phyloP scores from a whole-genome alignment of 2,797 vertebrate species.

The Vespertilio murinus region DNA sequence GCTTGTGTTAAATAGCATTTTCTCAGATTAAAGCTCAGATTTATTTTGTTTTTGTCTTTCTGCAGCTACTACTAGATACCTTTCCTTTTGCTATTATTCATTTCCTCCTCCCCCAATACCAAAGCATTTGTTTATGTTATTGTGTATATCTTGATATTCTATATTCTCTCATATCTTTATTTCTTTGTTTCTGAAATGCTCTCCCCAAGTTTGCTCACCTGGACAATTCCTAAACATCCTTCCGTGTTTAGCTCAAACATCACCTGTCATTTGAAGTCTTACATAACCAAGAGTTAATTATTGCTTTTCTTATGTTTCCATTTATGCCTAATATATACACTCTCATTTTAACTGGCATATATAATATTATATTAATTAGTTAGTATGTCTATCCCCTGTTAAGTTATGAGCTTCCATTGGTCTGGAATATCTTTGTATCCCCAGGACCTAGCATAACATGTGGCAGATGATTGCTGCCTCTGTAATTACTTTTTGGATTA shows the following conservation, averaged over 20 bases:
- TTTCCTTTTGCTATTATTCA: neutral
- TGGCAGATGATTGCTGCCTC: neutral
- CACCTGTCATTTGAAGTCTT: neutral
- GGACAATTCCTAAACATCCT: conserved; percentile 35
- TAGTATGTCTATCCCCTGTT: neutral
- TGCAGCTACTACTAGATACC: neutral
- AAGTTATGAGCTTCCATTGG: conserved; percentile 13
- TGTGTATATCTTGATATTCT: neutral
- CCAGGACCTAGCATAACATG: neutral
- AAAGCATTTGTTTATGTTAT: neutral
- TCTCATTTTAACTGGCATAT: neutral
- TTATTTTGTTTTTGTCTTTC: conserved; percentile 4
- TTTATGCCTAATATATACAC: neutral
- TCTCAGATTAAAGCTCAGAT: conserved; percentile 3
- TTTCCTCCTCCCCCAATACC: neutral
- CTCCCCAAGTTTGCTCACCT: neutral
- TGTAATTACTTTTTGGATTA: conserved; percentile 49
- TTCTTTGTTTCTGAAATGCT: neutral
- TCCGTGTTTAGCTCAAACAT: conserved; percentile 1
- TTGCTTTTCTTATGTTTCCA: neutral
- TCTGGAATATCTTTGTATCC: neutral
- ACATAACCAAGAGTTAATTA: neutral
- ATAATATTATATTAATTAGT: neutral
- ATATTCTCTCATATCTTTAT: neutral
- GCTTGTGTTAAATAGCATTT: conserved; percentile 24